Base-by-base conservation (phyloP, 2,888 invertebrate genomes). In the Polietes domitor region DNA sequence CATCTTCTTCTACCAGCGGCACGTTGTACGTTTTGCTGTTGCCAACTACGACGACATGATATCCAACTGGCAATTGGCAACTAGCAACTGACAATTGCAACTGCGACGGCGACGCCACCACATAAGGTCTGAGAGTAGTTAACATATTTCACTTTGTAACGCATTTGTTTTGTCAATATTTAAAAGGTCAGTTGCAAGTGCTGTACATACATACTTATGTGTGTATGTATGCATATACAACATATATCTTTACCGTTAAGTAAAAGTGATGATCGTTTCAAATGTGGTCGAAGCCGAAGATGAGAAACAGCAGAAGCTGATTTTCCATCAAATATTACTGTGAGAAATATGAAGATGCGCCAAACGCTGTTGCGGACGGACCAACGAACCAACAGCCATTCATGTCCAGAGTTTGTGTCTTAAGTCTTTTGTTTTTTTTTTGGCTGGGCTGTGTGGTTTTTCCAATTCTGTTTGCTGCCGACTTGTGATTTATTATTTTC, bases 101-200 rank as follows among this genome's bases (percentile, higher is more conserved):
- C 12, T 15, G 47, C n/a, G n/a, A 4, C 47, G 7, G 47, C 47
- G 43, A 43, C 76, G 58, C 75, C 83, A 70, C 75, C 83, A 70
- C 84, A 81, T 84, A 81, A 84, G 78, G 81, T 68, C 37, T 68
- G 43, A 7, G 41, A 68, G 68, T 70, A 84, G 76, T 63, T 81
- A 84, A 78, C 81, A 81, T 84, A 81, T 84, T 84, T 84, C 81
- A 84, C 81, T 81, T 84, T 84, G 84, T 79, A 84, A 84, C 84
- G 84, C 84, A 84, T 84, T 84, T 81, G 81, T 84, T 84, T 81
- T 84, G 81, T 79, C 78, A 84, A 84, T 79, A 78, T 84, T 84
- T 81, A 81, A 84, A 84, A 81, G 84, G 84, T 84, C 84, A 84
- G 76, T 81, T 84, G 78, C 68, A 84, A 76, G 68, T 63, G 78